Conservation (phyloP, 1,140 invertebrate species). For the Vanessa atalanta region DNA sequence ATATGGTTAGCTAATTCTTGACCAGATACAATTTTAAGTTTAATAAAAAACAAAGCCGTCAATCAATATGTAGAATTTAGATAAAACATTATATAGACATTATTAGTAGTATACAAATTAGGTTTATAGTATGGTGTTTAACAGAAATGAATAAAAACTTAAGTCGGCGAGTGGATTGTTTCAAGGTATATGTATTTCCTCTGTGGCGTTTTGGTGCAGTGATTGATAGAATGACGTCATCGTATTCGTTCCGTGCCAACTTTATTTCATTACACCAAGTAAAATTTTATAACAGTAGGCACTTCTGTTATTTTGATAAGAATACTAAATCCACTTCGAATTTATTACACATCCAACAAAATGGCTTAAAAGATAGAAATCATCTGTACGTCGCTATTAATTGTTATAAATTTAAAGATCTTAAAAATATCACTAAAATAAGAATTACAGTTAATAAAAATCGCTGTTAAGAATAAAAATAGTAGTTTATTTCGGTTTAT, state of each 20-base stretch:
- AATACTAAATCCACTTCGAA: constrained; percentile 26
- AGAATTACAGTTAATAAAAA: too few relatives aligned
- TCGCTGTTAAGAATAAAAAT: too few relatives aligned
- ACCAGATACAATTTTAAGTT: too few relatives aligned
- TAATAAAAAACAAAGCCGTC: too few relatives aligned
- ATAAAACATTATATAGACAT: too few relatives aligned
- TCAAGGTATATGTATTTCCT: constrained; percentile 34
- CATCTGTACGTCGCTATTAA: not conserved
- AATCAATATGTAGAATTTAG: too few relatives aligned
- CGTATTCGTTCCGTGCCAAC: constrained; percentile 27
- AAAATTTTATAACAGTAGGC: constrained; percentile 27
- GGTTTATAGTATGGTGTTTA: too few relatives aligned
- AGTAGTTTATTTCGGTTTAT: too few relatives aligned
- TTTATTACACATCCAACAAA: constrained; percentile 18
- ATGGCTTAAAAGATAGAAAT: constrained; percentile 20
- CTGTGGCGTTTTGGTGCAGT: constrained; percentile 29
- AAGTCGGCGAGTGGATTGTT: constrained; percentile 26
- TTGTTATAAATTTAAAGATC: not conserved
- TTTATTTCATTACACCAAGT: constrained; percentile 31
- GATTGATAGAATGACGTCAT: constrained; percentile 40
- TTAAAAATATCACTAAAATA: too few relatives aligned
- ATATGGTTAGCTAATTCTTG: too few relatives aligned
- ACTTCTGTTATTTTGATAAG: constrained; percentile 25
- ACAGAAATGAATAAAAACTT: constrained; percentile 20
- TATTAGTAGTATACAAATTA: too few relatives aligned